Percentiles rank a stretch among this genome's conserved stretches.
These are phyloP conservation scores for Lysiphlebus fabarum DNA, from an alignment of 1,140 invertebrate genomes.

Conservation along the genomic window DNA sequence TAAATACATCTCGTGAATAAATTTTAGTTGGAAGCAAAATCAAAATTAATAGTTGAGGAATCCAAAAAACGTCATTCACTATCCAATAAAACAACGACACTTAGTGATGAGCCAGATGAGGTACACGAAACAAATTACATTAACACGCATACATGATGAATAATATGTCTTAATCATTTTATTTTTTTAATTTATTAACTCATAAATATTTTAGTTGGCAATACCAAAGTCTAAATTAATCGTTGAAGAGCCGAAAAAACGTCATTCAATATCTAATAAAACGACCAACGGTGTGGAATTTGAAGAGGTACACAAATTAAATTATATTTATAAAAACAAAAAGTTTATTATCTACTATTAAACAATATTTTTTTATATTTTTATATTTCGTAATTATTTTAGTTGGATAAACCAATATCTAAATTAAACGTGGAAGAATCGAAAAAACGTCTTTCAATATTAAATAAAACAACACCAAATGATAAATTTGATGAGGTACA, in stretches of 20 bases:
- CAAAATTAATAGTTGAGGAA: no score
- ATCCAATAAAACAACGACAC: no score
- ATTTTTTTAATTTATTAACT: neutral
- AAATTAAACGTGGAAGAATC: constrained; percentile 37
- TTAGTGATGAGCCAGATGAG: no score
- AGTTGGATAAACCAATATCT: constrained; percentile 11
- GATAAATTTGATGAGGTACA: neutral
- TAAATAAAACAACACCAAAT: neutral
- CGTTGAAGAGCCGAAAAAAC: no score
- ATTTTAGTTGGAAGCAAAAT: no score
- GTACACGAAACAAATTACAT: no score
- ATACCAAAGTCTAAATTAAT: no score
- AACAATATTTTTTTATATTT: neutral
- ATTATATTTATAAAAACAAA: neutral
- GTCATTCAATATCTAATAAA: no score
- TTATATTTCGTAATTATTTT: constrained; percentile 8
- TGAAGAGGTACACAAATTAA: constrained; percentile 1
- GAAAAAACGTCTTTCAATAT: constrained; percentile 10
- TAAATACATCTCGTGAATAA: neutral
- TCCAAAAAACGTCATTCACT: no score
- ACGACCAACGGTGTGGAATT: neutral
- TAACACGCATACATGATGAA: no score
- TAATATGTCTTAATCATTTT: neutral
- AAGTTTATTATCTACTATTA: neutral
- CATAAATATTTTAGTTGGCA: no score